A percentile compares a stretch with the other conserved stretches of the same genome.
Conservation (phyloP, 2,797 vertebrate species). For the Anguilla obscura region DNA sequence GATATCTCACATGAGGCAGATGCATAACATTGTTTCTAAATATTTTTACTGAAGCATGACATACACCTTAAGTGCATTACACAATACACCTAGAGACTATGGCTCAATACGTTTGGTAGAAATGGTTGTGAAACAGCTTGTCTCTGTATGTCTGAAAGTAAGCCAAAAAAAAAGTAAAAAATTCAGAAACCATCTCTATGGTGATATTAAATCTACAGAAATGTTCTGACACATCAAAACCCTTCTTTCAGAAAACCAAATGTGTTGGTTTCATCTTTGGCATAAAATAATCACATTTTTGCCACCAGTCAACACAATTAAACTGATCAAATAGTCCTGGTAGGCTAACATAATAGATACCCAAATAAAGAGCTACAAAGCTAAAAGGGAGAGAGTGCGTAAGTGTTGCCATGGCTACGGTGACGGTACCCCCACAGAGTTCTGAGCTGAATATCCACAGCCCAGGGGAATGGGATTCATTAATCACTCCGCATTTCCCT, state of each 20-base stretch:
- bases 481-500: slow-evolving; percentile 28
- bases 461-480: slow-evolving; percentile 29
- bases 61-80: neutral
- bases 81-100: neutral
- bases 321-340: slow-evolving; percentile 34
- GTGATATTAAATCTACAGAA: neutral
- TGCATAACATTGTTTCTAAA: neutral
- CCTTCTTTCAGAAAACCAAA: neutral
- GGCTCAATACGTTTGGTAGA: neutral
- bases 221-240: neutral
- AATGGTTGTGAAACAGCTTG: neutral
- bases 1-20: neutral
- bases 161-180: neutral
- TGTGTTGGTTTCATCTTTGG: neutral
- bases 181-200: neutral
- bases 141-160: neutral
- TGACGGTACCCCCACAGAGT: slow-evolving; percentile 25
- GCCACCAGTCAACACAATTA: neutral
- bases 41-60: neutral
- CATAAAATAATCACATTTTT: neutral
- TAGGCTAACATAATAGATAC: slow-evolving; percentile 24
- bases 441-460: slow-evolving; percentile 25
- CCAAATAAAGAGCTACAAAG: slow-evolving; percentile 26
- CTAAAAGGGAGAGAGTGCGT: slow-evolving; percentile 25
- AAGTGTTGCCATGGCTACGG: slow-evolving; percentile 35